phyloP scores from a whole-genome alignment of 2,797 vertebrate genomes.

The Steatocranus sp. region DNA sequence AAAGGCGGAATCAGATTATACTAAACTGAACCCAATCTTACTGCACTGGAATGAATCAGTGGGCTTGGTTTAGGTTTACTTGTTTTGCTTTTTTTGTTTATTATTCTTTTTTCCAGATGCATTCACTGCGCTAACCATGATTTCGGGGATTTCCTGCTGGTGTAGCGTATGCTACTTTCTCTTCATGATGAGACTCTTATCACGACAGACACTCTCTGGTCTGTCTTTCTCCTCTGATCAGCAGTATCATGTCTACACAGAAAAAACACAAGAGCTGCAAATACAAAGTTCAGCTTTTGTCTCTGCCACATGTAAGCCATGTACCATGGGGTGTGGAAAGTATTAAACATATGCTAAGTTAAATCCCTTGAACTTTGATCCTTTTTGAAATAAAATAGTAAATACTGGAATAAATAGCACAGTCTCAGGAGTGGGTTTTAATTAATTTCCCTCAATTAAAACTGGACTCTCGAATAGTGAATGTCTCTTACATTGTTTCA shows the following conservation, averaged over 20 bases:
- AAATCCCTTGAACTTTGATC: neutral
- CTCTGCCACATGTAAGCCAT: neutral
- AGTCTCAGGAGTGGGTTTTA: neutral
- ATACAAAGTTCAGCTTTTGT: neutral
- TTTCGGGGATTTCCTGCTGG: neutral
- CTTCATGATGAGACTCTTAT: neutral
- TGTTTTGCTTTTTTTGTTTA: neutral
- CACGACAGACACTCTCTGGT: neutral
- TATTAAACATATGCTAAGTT: neutral
- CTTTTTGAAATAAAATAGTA: neutral
- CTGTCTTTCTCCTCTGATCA: neutral
- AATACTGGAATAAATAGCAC: neutral
- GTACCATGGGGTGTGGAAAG: neutral
- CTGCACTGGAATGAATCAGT: neutral
- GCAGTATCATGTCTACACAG: neutral
- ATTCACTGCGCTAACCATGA: neutral
- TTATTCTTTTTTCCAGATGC: neutral
- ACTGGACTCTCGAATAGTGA: neutral
- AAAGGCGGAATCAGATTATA: slow-evolving; percentile 26
- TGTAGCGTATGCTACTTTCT: neutral
- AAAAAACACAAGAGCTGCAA: neutral
- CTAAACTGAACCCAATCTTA: slow-evolving; percentile 10
- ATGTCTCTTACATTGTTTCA: neutral
- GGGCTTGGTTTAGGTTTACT: neutral
- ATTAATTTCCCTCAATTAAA: neutral